Evolutionary conservation across 2,797 vertebrate genomes (phyloP).

Genomic region (Rallus crepitans): DNA sequence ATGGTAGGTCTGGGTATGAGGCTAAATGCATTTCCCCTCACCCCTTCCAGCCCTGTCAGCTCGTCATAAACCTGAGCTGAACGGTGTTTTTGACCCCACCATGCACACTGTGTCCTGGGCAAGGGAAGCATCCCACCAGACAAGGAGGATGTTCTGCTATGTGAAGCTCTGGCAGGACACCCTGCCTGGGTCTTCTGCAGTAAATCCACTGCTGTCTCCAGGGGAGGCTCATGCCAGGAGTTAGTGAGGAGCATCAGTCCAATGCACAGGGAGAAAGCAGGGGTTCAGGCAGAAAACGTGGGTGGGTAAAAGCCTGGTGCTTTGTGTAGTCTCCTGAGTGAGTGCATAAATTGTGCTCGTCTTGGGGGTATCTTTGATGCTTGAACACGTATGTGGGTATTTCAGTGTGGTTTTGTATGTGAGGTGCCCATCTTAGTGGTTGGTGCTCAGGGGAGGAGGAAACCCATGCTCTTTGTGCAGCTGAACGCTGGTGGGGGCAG

Average conservation of each 20-base stretch:
- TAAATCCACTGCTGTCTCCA: not conserved
- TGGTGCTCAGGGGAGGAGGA: not conserved
- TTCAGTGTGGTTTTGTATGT: not conserved
- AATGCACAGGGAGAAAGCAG: not conserved
- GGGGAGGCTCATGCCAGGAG: not conserved
- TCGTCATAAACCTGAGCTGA: not conserved
- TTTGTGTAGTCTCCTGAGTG: not conserved
- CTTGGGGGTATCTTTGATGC: not conserved
- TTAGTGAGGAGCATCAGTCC: not conserved
- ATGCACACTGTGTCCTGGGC: rapidly evolving
- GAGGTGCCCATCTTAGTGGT: not conserved
- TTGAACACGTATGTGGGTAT: not conserved
- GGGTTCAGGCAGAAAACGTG: not conserved
- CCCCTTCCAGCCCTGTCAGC: not conserved
- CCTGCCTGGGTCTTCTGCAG: not conserved
- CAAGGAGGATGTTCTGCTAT: not conserved
- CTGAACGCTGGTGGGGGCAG: not conserved
- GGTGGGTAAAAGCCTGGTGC: not conserved
- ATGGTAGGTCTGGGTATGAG: not conserved
- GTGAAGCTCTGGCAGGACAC: not conserved
- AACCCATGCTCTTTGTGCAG: rapidly evolving
- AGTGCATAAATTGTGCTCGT: not conserved
- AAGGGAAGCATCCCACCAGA: not conserved
- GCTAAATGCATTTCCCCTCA: not conserved
- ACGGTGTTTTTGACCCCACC: not conserved